Percentiles rank a stretch among this genome's conserved stretches.
Evolutionary conservation across 2,113 vertebrate species (phyloP).

Genomic region (Stegostoma tigrinum): DNA sequence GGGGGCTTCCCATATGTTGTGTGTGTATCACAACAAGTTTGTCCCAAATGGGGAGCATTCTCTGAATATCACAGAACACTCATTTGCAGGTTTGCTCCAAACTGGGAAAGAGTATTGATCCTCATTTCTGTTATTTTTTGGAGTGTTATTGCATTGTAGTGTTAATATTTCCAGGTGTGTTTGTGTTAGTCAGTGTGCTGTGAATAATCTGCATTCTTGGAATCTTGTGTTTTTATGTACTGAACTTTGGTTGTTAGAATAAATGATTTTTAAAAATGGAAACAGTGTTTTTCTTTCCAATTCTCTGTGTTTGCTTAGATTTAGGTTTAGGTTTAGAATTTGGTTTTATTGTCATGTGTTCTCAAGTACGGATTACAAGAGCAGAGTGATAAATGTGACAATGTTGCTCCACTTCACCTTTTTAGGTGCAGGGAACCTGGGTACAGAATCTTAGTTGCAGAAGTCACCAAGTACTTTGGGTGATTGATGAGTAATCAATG

Average conservation of each 20-base stretch:
- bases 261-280: conserved; percentile 28
- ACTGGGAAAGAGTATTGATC: not conserved
- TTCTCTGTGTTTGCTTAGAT: not conserved
- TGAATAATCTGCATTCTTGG: conserved; percentile 30
- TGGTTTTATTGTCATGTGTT: no score
- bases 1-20: not conserved
- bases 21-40: not conserved
- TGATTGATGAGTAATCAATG: not conserved
- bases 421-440: no score
- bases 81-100: not conserved
- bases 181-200: conserved; percentile 25
- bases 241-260: conserved; percentile 25
- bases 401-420: no score
- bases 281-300: not conserved
- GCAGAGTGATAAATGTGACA: no score
- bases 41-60: not conserved
- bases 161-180: conserved; percentile 30
- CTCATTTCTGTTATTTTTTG: conserved; percentile 16
- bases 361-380: no score
- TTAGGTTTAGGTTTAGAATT: no score
- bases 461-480: not conserved
- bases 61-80: no score
- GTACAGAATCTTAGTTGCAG: no score
- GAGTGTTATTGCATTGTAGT: conserved; percentile 1
- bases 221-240: conserved; percentile 28